Base-by-base conservation (phyloP, 2,797 vertebrate genomes). In the Podargus strigoides region DNA sequence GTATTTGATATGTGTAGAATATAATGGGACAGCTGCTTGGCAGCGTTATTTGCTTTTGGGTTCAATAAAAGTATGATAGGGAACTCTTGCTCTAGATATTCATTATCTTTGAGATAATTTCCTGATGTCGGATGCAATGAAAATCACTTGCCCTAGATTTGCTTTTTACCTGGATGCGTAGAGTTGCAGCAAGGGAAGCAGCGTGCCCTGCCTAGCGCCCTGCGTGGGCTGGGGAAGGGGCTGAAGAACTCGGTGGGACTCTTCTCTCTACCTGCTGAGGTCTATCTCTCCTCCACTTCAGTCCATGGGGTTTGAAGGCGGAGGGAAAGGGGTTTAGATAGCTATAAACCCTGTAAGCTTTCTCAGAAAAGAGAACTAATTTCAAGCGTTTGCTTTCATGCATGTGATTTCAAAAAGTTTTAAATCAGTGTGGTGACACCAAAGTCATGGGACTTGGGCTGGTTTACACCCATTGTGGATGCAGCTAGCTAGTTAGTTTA, bases 1-100 rank as follows among this genome's bases (percentile, higher is more conserved):
- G 20, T 41, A 50, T 77, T 88, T 50, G 44, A 64, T 46, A 76
- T 32, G n/a, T 67, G 11, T 93, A 64, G 94, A 87, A 82, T 81
- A 81, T 6, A 72, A 85, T 11, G n/a, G 24, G 47, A 46, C 52
- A 73, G 66, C 49, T 79, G 44, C 59, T 90, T 79, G 85, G 63
- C 55, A 69, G 52, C 12, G 8, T 53, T 63, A 37, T 73, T 90
- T 88, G 37, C 22, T 78, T 89, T 94, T 7, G 12, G 27, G 37
- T 79, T 84, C 77, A 86, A 85, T 66, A 89, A 62, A 89, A 58
- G 30, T 28, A 10, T 14, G 39, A 62, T 2, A 67, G 36, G 70
- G 56, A 81, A 55, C 19, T 59, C 22, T 60, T 37, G 53, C 37
- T 68, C 27, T 34, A 64, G 36, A 52, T 62, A 70, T 7, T 67